These are phyloP conservation scores for Porites lobata DNA, from an alignment of 92 coral and sea anemone species.

Conservation along the genomic window DNA sequence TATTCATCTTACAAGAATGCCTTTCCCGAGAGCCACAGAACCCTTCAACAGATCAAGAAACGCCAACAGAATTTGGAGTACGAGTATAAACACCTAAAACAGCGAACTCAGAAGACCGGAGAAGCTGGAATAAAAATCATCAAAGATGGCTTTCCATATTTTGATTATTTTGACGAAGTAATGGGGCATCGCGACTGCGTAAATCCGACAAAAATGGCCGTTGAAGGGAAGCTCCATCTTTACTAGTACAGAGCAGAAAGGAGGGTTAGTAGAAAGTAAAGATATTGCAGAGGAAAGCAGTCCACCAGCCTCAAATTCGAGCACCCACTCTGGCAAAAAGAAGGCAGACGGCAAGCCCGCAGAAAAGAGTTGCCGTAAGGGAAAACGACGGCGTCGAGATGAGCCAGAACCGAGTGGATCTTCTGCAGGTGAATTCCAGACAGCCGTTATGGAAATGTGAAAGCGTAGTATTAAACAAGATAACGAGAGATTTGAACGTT, in stretches of 20 bases:
- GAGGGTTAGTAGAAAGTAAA: not conserved
- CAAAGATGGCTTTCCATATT: constrained; percentile 55
- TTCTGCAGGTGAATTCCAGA: too few relatives aligned
- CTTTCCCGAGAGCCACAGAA: too few relatives aligned
- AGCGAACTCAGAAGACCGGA: constrained; percentile 15
- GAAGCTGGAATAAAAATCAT: constrained; percentile 54
- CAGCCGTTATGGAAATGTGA: constrained; percentile 6
- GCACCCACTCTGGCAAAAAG: constrained; percentile 9
- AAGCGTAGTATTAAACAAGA: constrained; percentile 24
- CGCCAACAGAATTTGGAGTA: constrained; percentile 22
- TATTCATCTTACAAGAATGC: not conserved
- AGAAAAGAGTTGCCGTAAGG: not conserved
- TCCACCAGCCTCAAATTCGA: constrained; percentile 2
- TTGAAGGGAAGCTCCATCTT: constrained; percentile 60
- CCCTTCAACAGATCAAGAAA: too few relatives aligned
- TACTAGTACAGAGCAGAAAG: not conserved
- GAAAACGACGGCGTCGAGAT: constrained; percentile 11
- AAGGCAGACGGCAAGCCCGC: constrained; percentile 21
- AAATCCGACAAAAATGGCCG: constrained; percentile 52
- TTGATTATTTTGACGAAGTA: constrained; percentile 39
- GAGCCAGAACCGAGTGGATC: constrained; percentile 4
- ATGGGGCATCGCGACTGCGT: constrained; percentile 38
- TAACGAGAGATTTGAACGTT: constrained; percentile 21
- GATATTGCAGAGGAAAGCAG: not conserved
- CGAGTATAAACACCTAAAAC: constrained; percentile 14